Evolutionary conservation across 2,797 vertebrate genomes (phyloP), one percentile per base, ranked within the genome.

Genomic region (Kryptolebias ocellatus): DNA sequence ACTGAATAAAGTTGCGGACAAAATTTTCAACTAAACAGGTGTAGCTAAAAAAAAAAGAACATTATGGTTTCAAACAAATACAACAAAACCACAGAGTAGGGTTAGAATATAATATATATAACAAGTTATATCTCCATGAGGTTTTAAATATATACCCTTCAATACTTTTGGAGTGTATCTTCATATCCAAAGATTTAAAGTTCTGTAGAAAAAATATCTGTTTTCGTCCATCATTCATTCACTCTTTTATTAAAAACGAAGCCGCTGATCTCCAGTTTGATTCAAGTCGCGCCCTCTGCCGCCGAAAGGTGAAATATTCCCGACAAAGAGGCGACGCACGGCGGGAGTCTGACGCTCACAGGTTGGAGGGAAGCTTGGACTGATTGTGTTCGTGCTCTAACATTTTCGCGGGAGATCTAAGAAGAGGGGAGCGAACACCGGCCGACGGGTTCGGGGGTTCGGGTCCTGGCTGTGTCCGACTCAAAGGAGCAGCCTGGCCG

Each of bases 331-430:
- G 44, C 1, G 20, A 45, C 31, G 39, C 60, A 53, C 18, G 45
- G 60, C 64, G 60, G 89, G 90, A 90, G 89, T 89, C 51, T 80
- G 74, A 90, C 86, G 87, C 90, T 98, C 96, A 99, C 90, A 98
- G 95, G 83, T 98, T 97, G 76, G 96, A 98, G 50, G 97, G 95
- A 83, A 98, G 94, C 92, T 97, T 97, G 69, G 96, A 95, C 81
- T 94, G 93, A 81, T 93, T 92, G 16, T 92, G 90, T 89, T 95
- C 94, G 49, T 90, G 92, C 72, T 90, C 94, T 80, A 92, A 86
- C 1, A 83, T 89, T 86, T 94, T 91, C 70, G 91, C 81, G 15
- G 90, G 68, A 63, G 95, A 92, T 77, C 88, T 93, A 64, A 90
- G 87, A 53, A 83, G 86, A 72, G 93, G 84, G 34, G 83, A 83